Conservation (phyloP, 2,888 invertebrate genomes). For the Strigamia maritima region DNA sequence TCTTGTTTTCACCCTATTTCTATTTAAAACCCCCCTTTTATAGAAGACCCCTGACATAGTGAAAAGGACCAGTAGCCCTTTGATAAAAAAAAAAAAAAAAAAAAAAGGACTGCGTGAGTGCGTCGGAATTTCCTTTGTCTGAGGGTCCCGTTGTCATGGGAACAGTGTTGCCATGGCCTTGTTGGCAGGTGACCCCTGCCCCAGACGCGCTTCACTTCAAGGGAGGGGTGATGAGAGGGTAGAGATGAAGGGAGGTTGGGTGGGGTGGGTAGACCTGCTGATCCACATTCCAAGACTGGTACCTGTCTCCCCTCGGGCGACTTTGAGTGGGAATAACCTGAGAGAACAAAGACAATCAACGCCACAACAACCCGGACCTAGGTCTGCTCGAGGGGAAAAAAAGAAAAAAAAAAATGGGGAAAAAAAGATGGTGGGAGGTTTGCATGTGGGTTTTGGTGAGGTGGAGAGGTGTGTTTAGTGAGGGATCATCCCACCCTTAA, state of each 20-base stretch:
- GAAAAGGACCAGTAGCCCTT: not conserved
- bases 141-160: not conserved
- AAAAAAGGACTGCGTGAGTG: not conserved
- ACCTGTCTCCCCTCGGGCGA: slow-evolving; percentile 10
- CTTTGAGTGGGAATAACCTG: not conserved
- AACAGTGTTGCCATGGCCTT: not conserved
- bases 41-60: no score
- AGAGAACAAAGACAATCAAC: slow-evolving; percentile 12
- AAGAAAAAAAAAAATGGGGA: not conserved
- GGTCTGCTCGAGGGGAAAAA: not conserved
- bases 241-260: not conserved
- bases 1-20: no score
- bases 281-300: not conserved
- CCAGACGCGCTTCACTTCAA: not conserved
- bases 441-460: not conserved
- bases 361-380: not conserved
- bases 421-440: not conserved
- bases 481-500: not conserved
- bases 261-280: not conserved
- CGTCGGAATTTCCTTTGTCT: not conserved
- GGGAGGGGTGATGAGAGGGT: not conserved
- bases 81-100: not conserved
- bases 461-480: not conserved
- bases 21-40: no score
- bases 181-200: slow-evolving; percentile 6